Evolutionary conservation across 2,113 vertebrate genomes (phyloP), one percentile per base, ranked within the genome.

Genomic region (Peromyscus californicus): DNA sequence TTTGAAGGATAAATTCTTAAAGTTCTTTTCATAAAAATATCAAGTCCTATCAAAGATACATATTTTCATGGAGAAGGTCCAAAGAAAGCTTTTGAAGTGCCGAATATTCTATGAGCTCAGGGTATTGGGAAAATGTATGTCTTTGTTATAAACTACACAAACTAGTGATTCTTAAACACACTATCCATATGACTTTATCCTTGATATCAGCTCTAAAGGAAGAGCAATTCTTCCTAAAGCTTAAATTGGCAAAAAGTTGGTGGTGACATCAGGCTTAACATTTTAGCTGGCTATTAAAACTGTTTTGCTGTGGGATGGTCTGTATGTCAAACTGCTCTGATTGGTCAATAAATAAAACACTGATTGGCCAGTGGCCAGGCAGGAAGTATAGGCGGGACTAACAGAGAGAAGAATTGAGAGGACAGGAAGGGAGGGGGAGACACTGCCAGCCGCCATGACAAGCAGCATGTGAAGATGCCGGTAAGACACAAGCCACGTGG

Each of bases 11-110:
- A 95, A 96, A 98, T 92, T 36, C 31, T 54, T 90, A 97, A 29
- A 75, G 36, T 95, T 96, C 94, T 96, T 91, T 87, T n/a, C 16
- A 0, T 51, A 97, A 97, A 97, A 98, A 94, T 51, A 96, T 45
- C 5, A 98, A 96, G 98, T 93, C 76, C 59, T 95, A 87, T 61
- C n/a, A 65, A 85, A 97, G 97, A 97, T 31, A 90, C 83, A 97
- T 88, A 67, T 48, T 79, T 95, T 90, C 59, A 0, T 0, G 89
- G 63, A 96, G 86, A 89, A 51, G 96, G 42, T 79, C 95, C 85
- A 97, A 98, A 96, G 13, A 97, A n/a, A 80, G 85, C 2, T 24
- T 93, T 89, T 78, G 89, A 93, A 72, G 92, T 96, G 39, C 26
- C 51, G 2, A 91, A 70, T 63, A 74, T 89, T 96, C 87, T 91